A percentile compares a stretch with the other conserved stretches of the same genome.
Evolutionary conservation across 2,888 invertebrate genomes (phyloP).

Genomic region (Andricus curvator): DNA sequence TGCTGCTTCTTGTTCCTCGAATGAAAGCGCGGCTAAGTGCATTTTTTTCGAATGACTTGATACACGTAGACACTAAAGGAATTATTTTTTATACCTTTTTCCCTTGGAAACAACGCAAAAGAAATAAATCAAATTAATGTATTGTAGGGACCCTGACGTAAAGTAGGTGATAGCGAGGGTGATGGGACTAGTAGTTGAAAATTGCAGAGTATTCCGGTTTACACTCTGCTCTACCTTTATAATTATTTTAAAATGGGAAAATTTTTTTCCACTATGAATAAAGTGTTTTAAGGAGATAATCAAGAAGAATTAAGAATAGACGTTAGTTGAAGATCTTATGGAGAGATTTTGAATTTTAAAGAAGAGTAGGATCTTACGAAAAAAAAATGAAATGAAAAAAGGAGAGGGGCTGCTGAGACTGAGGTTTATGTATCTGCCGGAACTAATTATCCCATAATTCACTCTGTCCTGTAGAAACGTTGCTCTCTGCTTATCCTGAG

Average conservation of each 20-base stretch:
- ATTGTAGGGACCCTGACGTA: no score
- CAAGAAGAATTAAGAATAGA: not conserved
- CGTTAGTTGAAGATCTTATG: not conserved
- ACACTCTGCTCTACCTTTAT: no score
- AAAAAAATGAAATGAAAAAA: slow-evolving; percentile 5
- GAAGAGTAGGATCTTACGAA: not conserved
- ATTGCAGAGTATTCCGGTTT: no score
- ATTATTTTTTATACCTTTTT: no score
- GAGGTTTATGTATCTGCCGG: slow-evolving; percentile 73
- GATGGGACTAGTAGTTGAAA: no score
- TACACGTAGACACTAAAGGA: not conserved
- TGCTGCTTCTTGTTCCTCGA: not conserved
- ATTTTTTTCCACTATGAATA: not conserved
- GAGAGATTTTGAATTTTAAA: not conserved
- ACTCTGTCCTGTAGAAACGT: slow-evolving; percentile 67
- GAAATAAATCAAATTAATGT: no score
- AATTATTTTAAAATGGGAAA: no score
- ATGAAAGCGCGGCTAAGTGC: slow-evolving; percentile 10
- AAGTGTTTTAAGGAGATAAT: not conserved
- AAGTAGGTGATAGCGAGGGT: no score
- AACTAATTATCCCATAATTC: slow-evolving; percentile 75
- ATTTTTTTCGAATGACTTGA: slow-evolving; percentile 5
- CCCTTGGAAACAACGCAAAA: no score
- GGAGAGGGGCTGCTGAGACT: not conserved
- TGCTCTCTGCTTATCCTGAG: slow-evolving; percentile 64